Conservation (phyloP, 2,888 invertebrate genomes). For the Apomyelois bistriatella region DNA sequence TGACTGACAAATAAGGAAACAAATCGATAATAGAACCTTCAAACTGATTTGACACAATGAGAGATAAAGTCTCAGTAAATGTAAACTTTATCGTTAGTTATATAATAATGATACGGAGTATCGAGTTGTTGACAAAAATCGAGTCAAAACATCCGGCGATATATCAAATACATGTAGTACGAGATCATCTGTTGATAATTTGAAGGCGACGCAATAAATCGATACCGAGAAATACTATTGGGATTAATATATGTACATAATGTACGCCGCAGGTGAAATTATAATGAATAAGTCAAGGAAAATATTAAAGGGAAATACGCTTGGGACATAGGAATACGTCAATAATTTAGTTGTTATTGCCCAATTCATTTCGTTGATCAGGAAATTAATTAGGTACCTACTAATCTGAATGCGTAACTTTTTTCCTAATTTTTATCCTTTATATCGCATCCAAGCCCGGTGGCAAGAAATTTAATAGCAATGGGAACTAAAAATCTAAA, state of each 20-base stretch:
- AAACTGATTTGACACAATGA: constrained; percentile 5
- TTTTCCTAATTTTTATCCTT: no score
- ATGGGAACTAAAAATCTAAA: no score
- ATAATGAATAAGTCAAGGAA: not conserved
- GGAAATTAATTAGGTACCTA: not conserved
- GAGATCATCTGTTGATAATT: constrained; percentile 28
- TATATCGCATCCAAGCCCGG: no score
- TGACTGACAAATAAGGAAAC: constrained; percentile 1
- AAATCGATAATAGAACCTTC: constrained; percentile 15
- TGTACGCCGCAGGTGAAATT: not conserved
- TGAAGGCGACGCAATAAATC: not conserved
- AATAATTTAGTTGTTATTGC: not conserved
- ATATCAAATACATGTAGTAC: not conserved
- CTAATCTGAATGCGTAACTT: no score
- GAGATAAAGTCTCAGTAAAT: not conserved
- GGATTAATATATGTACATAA: not conserved
- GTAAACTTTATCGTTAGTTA: not conserved
- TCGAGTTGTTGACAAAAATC: constrained; percentile 23
- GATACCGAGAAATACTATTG: not conserved
- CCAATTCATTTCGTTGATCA: not conserved
- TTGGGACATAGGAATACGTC: not conserved
- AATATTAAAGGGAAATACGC: not conserved
- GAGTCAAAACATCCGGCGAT: constrained; percentile 10
- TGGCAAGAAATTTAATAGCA: no score
- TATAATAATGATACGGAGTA: constrained; percentile 14